These are phyloP conservation scores for Rhagoletis zephyria DNA, from an alignment of 1,140 invertebrate species.

Conservation along the genomic window DNA sequence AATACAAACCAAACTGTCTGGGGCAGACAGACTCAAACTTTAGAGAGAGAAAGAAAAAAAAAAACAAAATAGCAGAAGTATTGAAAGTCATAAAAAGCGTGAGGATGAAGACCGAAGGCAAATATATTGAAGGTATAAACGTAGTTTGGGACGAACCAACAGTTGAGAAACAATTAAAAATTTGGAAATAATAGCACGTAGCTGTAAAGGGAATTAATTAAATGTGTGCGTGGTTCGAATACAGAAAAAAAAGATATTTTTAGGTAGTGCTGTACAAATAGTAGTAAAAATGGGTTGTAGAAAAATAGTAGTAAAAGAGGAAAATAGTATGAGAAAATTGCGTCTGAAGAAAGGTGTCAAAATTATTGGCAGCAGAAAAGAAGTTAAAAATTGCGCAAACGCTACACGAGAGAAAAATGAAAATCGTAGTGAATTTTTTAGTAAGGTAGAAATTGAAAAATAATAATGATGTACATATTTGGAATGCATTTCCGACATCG, in stretches of 20 bases:
- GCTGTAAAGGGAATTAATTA: no score
- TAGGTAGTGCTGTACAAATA: neutral
- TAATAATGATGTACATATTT: no score
- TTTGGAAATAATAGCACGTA: neutral
- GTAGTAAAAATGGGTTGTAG: neutral
- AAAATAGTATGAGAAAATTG: no score
- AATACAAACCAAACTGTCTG: slow-evolving; percentile 7
- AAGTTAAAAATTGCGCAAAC: no score
- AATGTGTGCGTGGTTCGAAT: no score
- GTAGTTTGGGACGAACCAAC: neutral
- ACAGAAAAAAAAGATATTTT: no score
- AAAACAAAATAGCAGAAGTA: neutral
- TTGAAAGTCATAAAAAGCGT: neutral
- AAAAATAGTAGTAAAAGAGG: neutral
- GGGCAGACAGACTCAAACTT: neutral
- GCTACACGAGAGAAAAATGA: neutral
- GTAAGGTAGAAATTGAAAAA: neutral
- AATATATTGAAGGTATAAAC: neutral
- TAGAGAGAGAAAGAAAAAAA: neutral
- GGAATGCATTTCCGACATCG: no score
- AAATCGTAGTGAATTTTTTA: neutral
- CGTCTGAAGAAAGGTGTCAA: no score
- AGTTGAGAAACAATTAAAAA: neutral
- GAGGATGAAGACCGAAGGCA: no score
- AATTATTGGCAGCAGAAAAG: no score